Percentiles rank a stretch among this genome's conserved stretches.
Evolutionary conservation across 2,888 invertebrate species (phyloP).

Genomic region (Orthosia gothica): DNA sequence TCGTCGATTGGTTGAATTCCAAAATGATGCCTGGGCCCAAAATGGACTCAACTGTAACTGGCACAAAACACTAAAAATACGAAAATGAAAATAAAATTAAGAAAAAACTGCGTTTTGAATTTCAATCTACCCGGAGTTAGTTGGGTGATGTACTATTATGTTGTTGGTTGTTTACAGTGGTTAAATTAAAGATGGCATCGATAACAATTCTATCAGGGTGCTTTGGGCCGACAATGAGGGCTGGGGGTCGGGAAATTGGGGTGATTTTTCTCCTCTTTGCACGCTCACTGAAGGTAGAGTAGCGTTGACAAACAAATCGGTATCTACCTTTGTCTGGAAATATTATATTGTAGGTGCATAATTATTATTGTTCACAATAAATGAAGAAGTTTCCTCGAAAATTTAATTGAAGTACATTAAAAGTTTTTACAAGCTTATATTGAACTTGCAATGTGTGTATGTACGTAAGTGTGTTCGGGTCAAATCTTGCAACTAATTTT

Average conservation of each 20-base stretch:
- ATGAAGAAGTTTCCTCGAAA: constrained; percentile 1
- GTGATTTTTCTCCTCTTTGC: constrained; percentile 89
- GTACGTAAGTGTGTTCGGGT: too few relatives aligned
- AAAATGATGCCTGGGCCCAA: neutral
- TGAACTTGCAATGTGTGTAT: too few relatives aligned
- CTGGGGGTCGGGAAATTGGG: constrained; percentile 87
- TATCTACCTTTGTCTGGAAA: neutral
- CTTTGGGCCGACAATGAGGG: constrained; percentile 84
- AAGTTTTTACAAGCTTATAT: too few relatives aligned
- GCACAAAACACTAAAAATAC: neutral
- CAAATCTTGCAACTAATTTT: too few relatives aligned
- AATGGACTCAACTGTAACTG: neutral
- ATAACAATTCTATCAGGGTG: constrained; percentile 91
- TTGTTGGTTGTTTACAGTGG: constrained; percentile 79
- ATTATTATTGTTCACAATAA: too few relatives aligned
- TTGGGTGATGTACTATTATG: constrained; percentile 45
- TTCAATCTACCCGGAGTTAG: constrained; percentile 19
- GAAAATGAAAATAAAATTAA: neutral
- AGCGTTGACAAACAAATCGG: constrained; percentile 68
- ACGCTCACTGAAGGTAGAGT: constrained; percentile 76
- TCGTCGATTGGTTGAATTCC: neutral
- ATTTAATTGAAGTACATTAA: neutral
- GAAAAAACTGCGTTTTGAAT: constrained; percentile 11
- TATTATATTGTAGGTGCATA: neutral
- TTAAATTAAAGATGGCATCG: constrained; percentile 93